A percentile compares a stretch with the other conserved stretches of the same genome.
phyloP scores from a whole-genome alignment of 2,888 invertebrate genomes.

The Pachycephus smyrnensis region DNA sequence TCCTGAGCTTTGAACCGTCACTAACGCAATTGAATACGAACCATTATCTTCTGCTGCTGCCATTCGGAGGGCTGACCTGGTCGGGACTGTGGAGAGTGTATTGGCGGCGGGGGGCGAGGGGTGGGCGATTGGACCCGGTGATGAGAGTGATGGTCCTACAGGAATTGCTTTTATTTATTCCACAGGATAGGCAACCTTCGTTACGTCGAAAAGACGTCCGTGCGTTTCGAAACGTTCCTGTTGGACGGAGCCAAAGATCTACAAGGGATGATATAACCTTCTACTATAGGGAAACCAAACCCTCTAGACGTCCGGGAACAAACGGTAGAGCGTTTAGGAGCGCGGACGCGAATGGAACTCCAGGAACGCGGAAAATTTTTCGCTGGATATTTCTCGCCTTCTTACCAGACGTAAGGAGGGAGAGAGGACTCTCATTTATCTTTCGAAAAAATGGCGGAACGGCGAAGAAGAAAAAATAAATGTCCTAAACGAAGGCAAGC shows the following conservation, averaged over 20 bases:
- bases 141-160: not conserved
- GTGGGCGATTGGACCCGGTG: not conserved
- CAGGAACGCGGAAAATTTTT: not conserved
- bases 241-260: not conserved
- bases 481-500: not conserved
- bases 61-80: not conserved
- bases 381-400: not conserved
- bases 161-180: not conserved
- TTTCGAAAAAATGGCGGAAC: not conserved
- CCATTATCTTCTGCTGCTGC: not conserved
- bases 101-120: not conserved
- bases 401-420: not conserved
- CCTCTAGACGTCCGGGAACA: not conserved
- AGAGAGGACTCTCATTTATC: not conserved
- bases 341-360: not conserved
- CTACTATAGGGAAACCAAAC: not conserved
- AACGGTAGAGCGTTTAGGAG: not conserved
- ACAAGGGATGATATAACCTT: not conserved
- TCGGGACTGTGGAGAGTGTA: not conserved
- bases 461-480: not conserved
- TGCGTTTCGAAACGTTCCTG: not conserved
- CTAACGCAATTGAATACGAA: conserved; percentile 2
- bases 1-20: conserved; percentile 4
- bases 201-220: not conserved
- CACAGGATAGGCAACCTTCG: not conserved